Conservation (phyloP, 2,113 vertebrate species). For the Gambusia affinis region DNA sequence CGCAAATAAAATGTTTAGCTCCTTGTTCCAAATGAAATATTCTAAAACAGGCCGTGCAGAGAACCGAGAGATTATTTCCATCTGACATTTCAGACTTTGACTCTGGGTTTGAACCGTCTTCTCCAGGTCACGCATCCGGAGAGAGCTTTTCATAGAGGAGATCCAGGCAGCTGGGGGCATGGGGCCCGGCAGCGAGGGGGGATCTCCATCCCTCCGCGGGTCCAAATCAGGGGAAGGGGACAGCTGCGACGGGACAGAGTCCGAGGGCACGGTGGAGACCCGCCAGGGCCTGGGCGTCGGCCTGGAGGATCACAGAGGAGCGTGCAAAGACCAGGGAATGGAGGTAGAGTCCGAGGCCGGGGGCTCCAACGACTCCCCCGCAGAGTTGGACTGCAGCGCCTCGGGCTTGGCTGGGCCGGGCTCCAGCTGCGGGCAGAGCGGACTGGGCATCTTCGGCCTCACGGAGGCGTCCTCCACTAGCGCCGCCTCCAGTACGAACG, state of each 20-base stretch:
- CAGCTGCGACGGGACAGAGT: slow-evolving; percentile 95
- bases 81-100: neutral
- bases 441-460: slow-evolving; percentile 89
- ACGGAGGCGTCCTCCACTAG: slow-evolving; percentile 85
- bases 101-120: slow-evolving; percentile 39
- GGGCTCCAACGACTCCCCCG: slow-evolving; percentile 83
- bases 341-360: slow-evolving; percentile 83
- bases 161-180: slow-evolving; percentile 93
- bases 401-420: slow-evolving; percentile 87
- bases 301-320: slow-evolving; percentile 84
- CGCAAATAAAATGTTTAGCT: too few relatives aligned
- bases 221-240: slow-evolving; percentile 92
- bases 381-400: slow-evolving; percentile 82
- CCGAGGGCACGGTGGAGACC: slow-evolving; percentile 86
- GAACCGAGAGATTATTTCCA: too few relatives aligned
- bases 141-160: slow-evolving; percentile 97
- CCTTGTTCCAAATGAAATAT: too few relatives aligned
- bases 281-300: slow-evolving; percentile 74
- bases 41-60: too few relatives aligned
- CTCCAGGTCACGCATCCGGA: slow-evolving; percentile 94
- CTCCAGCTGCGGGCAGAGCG: slow-evolving; percentile 82
- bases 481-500: slow-evolving; percentile 74
- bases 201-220: slow-evolving; percentile 86
- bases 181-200: slow-evolving; percentile 82
- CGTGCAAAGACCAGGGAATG: slow-evolving; percentile 77